Conservation (phyloP, 2,797 vertebrate species). For the Setipinna tenuifilis region DNA sequence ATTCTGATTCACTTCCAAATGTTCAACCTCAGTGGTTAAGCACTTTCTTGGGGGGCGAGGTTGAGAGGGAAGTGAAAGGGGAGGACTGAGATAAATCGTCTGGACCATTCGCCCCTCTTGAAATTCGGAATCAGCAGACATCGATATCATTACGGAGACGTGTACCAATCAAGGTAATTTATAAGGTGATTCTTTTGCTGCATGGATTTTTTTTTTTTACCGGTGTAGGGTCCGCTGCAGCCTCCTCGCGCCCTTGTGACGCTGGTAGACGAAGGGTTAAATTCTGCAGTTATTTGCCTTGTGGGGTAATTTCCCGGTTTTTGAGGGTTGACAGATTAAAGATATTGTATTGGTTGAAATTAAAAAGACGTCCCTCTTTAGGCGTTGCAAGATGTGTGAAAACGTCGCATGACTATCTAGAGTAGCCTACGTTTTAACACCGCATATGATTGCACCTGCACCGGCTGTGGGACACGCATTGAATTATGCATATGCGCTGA, state of each 20-base stretch:
- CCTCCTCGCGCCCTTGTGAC: conserved; percentile 17
- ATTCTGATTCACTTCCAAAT: conserved; percentile 72
- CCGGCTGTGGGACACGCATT: conserved; percentile 14
- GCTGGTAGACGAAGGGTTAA: conserved; percentile 76
- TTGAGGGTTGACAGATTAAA: neutral
- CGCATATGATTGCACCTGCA: neutral
- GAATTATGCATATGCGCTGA: conserved; percentile 20
- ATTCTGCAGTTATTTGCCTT: conserved; percentile 79
- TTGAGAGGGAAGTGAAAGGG: conserved; percentile 61
- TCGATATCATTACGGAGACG: conserved; percentile 26
- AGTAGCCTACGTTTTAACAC: neutral
- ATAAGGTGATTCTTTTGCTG: conserved; percentile 29
- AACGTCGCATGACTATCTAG: neutral
- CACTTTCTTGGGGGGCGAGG: conserved; percentile 67
- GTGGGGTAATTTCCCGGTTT: conserved; percentile 53
- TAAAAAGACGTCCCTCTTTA: neutral
- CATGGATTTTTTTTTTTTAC: conserved; percentile 11
- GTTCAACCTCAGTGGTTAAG: conserved; percentile 70
- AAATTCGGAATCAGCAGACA: conserved; percentile 11
- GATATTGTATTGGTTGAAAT: neutral
- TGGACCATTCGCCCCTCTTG: conserved; percentile 2
- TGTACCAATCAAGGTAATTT: conserved; percentile 37
- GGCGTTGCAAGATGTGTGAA: conserved; percentile 35
- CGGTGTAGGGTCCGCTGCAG: conserved; percentile 15
- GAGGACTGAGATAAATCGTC: conserved; percentile 34